Base-by-base conservation (phyloP, 1,140 invertebrate species). In the Plodia interpunctella region DNA sequence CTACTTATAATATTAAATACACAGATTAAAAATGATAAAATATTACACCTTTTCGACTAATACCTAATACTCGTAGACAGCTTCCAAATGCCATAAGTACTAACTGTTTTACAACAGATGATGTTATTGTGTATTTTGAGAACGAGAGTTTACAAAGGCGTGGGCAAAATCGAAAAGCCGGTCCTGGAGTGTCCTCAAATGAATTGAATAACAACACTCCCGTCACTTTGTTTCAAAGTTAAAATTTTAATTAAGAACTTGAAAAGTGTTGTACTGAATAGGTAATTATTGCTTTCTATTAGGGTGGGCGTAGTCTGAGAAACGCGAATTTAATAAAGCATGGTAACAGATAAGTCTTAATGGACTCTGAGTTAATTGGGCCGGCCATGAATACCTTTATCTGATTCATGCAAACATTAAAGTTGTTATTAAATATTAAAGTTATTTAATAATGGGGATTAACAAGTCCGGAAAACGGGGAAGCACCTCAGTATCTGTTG, bases 201-300 rank as follows among this genome's bases (percentile, higher is more conserved):
- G 74, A 79, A 86, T 82, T 73, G 69, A 83, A 86, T 72, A 76
- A 67, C 83, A 80, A 83, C 75, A 83, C 78, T 77, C 65, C 65
- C 60, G 65, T 73, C 70, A 67, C 70, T 67, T 72, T 71, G 67
- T 71, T 70, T 66, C 54, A 59, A 81, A 76, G 71, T 80, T 72
- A 74, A 72, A 74, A 76, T 76, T 83, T 81, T 77, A 80, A 85
- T 81, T 80, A 78, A 65, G 57, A 74, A 73, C 55, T 74, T 57
- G 64, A 71, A 73, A 72, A 63, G 64, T 74, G 60, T 72, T 67
- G 50, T 63, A 63, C 51, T 59, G 60, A 60, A 56, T 63, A 57
- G 59, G 49, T 70, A 67, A 66, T 66, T 65, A 70, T 68, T 63
- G 65, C 66, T 66, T 64, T 67, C 55, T 59, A 60, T 63, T 63